A percentile compares a stretch with the other conserved stretches of the same genome.
Conservation (phyloP, 2,888 invertebrate genomes). For the Cephus rjabovi region DNA sequence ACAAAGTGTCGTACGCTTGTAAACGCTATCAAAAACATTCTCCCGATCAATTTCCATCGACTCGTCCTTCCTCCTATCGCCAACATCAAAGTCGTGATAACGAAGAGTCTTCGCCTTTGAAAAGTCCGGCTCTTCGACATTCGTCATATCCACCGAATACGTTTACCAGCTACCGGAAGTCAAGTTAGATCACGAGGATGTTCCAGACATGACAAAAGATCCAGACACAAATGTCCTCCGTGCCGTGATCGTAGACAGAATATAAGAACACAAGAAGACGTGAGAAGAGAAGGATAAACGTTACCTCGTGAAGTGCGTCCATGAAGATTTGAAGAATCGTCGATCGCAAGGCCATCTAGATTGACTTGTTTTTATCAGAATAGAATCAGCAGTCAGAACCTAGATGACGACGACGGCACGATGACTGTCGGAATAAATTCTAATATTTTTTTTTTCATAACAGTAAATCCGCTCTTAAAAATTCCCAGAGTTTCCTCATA, state of each 20-base stretch:
- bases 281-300: not conserved
- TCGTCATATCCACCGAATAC: not conserved
- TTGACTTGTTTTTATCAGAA: not conserved
- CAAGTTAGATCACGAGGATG: not conserved
- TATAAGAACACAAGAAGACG: not conserved
- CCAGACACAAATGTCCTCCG: not conserved
- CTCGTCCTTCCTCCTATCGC: slow-evolving; percentile 21
- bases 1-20: slow-evolving; percentile 34
- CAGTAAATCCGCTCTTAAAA: not conserved
- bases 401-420: not conserved
- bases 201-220: not conserved
- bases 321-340: not conserved
- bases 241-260: not conserved
- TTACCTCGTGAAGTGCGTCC: not conserved
- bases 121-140: slow-evolving; percentile 31
- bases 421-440: not conserved
- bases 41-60: slow-evolving; percentile 14
- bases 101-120: slow-evolving; percentile 37
- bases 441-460: not conserved
- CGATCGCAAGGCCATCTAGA: not conserved
- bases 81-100: slow-evolving; percentile 28
- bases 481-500: not conserved
- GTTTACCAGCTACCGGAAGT: not conserved
- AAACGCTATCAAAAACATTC: slow-evolving; percentile 32
- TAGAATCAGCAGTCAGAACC: not conserved